These are phyloP conservation scores for Sturnira hondurensis DNA, from an alignment of 2,113 vertebrate genomes.

Conservation along the genomic window DNA sequence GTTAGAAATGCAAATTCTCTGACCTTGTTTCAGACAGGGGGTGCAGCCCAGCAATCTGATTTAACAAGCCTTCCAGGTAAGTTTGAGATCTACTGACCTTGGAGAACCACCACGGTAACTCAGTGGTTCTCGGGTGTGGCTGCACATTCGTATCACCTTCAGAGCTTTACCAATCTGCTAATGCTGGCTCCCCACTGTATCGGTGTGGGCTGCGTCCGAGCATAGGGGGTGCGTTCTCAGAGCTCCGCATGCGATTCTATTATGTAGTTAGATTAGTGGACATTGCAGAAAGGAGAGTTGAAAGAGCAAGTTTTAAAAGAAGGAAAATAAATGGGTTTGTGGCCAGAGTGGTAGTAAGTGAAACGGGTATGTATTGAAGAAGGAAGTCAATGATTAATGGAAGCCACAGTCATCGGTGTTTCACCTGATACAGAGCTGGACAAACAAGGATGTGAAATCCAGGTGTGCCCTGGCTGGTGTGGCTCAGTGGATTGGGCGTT, in stretches of 20 bases:
- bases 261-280: background rate
- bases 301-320: slow-evolving; percentile 20
- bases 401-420: background rate
- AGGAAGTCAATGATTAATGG: background rate
- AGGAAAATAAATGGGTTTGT: background rate
- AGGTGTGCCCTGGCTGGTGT: background rate
- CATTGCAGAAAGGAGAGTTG: background rate
- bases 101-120: background rate
- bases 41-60: background rate
- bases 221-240: background rate
- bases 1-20: background rate
- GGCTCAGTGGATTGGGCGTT: too few relatives aligned
- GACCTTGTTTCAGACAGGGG: background rate
- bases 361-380: background rate
- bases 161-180: background rate
- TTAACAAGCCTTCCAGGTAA: background rate
- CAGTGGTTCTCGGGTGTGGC: background rate
- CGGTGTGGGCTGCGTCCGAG: background rate
- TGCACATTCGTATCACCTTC: background rate
- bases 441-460: background rate
- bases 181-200: rapidly evolving
- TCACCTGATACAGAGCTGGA: background rate
- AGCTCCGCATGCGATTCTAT: background rate
- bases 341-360: background rate
- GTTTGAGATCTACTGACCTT: background rate